phyloP scores from a whole-genome alignment of 2,888 invertebrate species.

The Notodonta dromedarius region DNA sequence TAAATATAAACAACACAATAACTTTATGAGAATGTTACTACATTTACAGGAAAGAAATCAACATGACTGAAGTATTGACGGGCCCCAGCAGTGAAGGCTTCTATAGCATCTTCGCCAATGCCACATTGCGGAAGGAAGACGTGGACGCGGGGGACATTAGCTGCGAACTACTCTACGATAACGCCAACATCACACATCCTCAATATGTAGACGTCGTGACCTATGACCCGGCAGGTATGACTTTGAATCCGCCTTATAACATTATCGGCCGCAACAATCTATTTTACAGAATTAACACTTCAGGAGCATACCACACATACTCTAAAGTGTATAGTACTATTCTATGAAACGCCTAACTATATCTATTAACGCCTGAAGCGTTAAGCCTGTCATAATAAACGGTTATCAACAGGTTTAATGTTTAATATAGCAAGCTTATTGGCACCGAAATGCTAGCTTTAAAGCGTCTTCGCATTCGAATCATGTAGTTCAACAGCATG shows the following conservation, averaged over 20 bases:
- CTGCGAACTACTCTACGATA: conserved; percentile 59
- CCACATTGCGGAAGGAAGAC: conserved; percentile 37
- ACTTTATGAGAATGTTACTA: background rate
- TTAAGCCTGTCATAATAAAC: background rate
- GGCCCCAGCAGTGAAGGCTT: conserved; percentile 44
- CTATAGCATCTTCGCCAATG: conserved; percentile 50
- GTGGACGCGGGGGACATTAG: conserved; percentile 48
- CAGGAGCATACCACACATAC: background rate
- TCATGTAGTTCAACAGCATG: no score
- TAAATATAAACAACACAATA: background rate
- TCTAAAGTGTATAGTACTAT: background rate
- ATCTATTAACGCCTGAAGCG: background rate
- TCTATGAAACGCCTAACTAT: background rate
- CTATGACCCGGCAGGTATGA: conserved; percentile 41
- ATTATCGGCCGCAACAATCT: background rate
- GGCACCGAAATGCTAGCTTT: conserved; percentile 31
- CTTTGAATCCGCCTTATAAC: background rate
- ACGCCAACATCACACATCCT: conserved; percentile 50
- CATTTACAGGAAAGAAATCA: conserved; percentile 44
- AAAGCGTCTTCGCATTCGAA: conserved; percentile 25
- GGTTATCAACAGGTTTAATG: background rate
- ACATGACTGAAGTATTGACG: conserved; percentile 39
- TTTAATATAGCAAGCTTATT: conserved; percentile 17
- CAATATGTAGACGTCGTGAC: conserved; percentile 36
- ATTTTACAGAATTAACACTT: background rate